These are phyloP conservation scores for Ceratothoa steindachneri DNA, from an alignment of 2,888 invertebrate species.

Conservation along the genomic window DNA sequence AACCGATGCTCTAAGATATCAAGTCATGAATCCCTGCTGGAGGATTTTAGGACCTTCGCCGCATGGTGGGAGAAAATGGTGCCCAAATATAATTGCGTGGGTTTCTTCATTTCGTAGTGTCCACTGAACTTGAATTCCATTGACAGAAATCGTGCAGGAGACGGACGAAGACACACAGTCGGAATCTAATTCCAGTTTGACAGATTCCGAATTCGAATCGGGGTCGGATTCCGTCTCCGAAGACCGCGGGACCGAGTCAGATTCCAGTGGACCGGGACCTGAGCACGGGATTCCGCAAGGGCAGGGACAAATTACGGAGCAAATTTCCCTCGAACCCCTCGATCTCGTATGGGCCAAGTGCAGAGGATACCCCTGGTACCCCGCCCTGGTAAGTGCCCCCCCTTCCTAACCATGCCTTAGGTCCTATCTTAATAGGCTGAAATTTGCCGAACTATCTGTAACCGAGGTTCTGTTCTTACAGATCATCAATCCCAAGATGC, in stretches of 20 bases:
- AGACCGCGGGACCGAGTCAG: constrained; percentile 32
- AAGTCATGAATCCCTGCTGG: no score
- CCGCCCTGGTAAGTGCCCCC: constrained; percentile 71
- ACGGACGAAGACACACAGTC: constrained; percentile 55
- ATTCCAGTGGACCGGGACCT: constrained; percentile 30
- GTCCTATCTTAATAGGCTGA: no score
- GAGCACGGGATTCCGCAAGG: constrained; percentile 25
- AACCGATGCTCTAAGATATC: background rate
- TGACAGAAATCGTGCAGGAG: constrained; percentile 51
- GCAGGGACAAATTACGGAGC: constrained; percentile 36
- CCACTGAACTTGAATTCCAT: no score
- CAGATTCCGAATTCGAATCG: constrained; percentile 42
- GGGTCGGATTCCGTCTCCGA: constrained; percentile 45
- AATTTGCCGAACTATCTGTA: no score
- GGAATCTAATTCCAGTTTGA: constrained; percentile 52
- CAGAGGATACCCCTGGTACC: constrained; percentile 95
- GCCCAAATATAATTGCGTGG: no score
- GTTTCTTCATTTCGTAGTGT: no score
- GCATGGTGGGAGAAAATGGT: no score
- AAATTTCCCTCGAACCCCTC: constrained; percentile 67
- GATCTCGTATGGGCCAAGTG: constrained; percentile 97
- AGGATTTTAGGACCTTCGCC: no score
- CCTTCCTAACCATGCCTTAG: no score
- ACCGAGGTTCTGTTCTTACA: constrained; percentile 48
- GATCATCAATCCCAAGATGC: constrained; percentile 91